These are phyloP conservation scores for Pterostichus madidus DNA, from an alignment of 2,888 invertebrate species.

Conservation along the genomic window DNA sequence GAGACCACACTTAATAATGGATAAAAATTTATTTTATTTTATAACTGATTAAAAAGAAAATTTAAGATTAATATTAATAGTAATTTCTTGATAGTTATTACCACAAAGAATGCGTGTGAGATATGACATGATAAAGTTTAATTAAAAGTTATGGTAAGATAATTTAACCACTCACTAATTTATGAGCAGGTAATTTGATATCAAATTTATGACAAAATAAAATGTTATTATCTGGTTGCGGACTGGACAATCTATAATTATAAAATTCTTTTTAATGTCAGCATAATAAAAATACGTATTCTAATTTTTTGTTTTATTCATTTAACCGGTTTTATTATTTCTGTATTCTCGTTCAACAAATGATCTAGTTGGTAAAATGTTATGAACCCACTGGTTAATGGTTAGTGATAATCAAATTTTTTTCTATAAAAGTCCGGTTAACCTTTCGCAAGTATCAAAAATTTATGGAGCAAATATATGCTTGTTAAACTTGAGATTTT, in stretches of 20 bases:
- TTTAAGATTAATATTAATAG: too few relatives aligned
- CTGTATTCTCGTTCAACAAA: background rate
- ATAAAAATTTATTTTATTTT: too few relatives aligned
- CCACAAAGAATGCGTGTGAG: too few relatives aligned
- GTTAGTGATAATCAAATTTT: conserved; percentile 23
- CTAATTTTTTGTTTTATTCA: background rate
- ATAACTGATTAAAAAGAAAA: too few relatives aligned
- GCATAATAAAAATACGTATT: background rate
- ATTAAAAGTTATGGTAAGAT: background rate
- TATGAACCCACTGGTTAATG: background rate
- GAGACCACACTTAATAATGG: too few relatives aligned
- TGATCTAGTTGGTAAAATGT: conserved; percentile 17
- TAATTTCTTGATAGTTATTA: background rate
- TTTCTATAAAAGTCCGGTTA: conserved; percentile 13
- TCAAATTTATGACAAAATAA: conserved; percentile 10
- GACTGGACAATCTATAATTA: conserved; percentile 9
- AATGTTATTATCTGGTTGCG: conserved; percentile 26
- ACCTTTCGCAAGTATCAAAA: conserved; percentile 34
- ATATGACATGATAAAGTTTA: too few relatives aligned
- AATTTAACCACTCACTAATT: background rate
- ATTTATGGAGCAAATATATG: conserved; percentile 36
- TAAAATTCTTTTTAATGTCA: conserved; percentile 45
- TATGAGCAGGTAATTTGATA: background rate
- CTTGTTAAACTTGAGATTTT: conserved; percentile 31
- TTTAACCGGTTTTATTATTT: conserved; percentile 24